phyloP scores from a whole-genome alignment of 2,113 vertebrate genomes.

The Aspiorhynchus laticeps region DNA sequence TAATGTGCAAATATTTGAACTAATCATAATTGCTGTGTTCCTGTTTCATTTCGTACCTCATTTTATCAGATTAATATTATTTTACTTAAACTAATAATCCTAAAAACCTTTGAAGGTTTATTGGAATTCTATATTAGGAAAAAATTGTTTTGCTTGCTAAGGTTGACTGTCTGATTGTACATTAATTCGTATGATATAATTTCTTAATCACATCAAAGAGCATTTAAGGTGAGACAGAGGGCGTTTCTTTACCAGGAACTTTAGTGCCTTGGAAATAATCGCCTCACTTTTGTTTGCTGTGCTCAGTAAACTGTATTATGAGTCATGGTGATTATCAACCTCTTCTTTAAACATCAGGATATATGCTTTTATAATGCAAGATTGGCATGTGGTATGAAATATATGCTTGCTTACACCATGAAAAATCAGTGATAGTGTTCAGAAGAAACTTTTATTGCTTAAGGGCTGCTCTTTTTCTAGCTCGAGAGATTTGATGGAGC shows the following conservation, averaged over 20 bases:
- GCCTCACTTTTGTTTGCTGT: conserved; percentile 4
- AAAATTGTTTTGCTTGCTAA: background rate
- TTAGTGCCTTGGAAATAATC: background rate
- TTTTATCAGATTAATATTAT: background rate
- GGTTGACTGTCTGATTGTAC: background rate
- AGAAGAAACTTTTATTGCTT: background rate
- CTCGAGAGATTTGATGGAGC: background rate
- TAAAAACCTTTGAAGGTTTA: background rate
- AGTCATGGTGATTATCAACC: background rate
- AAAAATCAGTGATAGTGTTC: background rate
- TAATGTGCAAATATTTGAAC: background rate
- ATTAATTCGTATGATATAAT: background rate
- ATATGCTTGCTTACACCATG: background rate
- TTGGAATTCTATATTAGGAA: too few relatives aligned
- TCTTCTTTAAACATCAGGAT: background rate
- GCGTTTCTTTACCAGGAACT: background rate
- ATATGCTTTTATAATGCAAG: background rate
- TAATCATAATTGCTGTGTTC: background rate
- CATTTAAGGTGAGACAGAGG: background rate
- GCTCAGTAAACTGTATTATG: background rate
- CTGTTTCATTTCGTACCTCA: background rate
- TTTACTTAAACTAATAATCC: background rate
- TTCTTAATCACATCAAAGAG: background rate
- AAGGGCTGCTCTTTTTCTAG: background rate
- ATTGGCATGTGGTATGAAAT: background rate